Conservation (phyloP, 1,140 invertebrate species). For the Nebria ingens region DNA sequence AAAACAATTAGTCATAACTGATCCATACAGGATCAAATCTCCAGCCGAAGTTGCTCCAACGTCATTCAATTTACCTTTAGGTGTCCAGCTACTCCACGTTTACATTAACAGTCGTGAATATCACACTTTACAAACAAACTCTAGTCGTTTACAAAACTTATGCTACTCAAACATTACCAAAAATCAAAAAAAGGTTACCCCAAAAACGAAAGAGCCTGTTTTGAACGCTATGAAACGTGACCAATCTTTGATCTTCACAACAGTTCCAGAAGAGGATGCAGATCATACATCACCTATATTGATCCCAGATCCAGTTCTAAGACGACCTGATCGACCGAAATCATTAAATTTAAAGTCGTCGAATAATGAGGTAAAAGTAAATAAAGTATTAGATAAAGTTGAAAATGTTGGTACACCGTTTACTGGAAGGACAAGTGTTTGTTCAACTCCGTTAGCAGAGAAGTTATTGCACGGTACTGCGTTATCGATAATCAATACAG, state of each 20-base stretch:
- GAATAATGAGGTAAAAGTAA: conserved; percentile 15
- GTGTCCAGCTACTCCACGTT: conserved; percentile 66
- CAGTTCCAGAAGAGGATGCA: conserved; percentile 61
- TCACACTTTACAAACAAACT: conserved; percentile 38
- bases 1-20: conserved; percentile 64
- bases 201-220: conserved; percentile 32
- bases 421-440: conserved; percentile 55
- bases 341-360: conserved; percentile 35
- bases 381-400: conserved; percentile 2
- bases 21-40: conserved; percentile 69
- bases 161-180: conserved; percentile 18
- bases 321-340: conserved; percentile 30
- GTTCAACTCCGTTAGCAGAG: conserved; percentile 62
- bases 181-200: conserved; percentile 2
- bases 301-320: conserved; percentile 23
- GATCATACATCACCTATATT: conserved; percentile 30
- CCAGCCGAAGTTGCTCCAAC: conserved; percentile 53
- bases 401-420: conserved; percentile 30
- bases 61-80: conserved; percentile 59
- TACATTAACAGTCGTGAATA: conserved; percentile 57
- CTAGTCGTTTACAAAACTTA: conserved; percentile 31
- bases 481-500: conserved; percentile 50
- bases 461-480: conserved; percentile 58
- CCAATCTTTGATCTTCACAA: conserved; percentile 63
- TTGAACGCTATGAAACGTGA: conserved; percentile 56